phyloP scores from a whole-genome alignment of 2,113 vertebrate species.

The Tachysurus vachellii region DNA sequence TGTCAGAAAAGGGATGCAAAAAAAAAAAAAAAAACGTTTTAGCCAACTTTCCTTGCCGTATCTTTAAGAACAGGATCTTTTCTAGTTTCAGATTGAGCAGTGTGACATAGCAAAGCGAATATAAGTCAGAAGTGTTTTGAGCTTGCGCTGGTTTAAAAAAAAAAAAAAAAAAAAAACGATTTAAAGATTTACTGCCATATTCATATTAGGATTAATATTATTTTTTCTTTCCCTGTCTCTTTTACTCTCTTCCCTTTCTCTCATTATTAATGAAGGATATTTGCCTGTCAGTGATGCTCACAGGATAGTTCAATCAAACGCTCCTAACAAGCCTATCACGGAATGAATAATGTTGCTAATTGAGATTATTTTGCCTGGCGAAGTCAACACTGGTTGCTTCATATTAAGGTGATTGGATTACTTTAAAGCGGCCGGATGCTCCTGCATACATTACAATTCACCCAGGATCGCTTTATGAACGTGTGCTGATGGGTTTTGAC shows the following conservation, averaged over 20 bases:
- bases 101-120: neutral
- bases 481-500: constrained; percentile 5
- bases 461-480: neutral
- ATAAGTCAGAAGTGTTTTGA: neutral
- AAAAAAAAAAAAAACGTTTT: neutral
- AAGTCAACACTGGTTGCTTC: constrained; percentile 23
- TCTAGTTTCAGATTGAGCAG: neutral
- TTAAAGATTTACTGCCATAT: neutral
- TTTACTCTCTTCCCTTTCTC: neutral
- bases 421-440: neutral
- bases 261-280: constrained; percentile 9
- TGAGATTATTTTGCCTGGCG: constrained; percentile 14
- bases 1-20: neutral
- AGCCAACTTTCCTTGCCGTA: neutral
- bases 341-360: constrained; percentile 26
- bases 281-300: constrained; percentile 11
- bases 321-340: constrained; percentile 2
- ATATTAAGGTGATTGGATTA: constrained; percentile 17
- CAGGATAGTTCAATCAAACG: constrained; percentile 11
- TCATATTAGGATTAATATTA: neutral
- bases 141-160: neutral
- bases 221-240: neutral
- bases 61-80: neutral
- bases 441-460: constrained; percentile 7
- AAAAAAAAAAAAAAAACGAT: neutral